Evolutionary conservation across 2,888 invertebrate genomes (phyloP), one percentile per base, ranked within the genome.

Genomic region (Tuberolachnus salignus): DNA sequence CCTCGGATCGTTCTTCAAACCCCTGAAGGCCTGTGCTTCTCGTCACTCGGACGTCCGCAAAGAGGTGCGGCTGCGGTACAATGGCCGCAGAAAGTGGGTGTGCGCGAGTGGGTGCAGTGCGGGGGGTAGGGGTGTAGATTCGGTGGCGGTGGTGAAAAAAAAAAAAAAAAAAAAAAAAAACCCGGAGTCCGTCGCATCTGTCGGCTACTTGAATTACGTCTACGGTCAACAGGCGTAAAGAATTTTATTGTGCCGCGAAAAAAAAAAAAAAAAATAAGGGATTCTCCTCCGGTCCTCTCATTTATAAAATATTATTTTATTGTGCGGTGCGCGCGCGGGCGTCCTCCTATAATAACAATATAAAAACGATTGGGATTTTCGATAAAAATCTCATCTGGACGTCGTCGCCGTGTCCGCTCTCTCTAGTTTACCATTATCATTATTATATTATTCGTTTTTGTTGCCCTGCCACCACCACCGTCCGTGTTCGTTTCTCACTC

Each of bases 191-290:
- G n/a, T n/a, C n/a, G n/a, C n/a, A 69, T 78, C 78, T 78, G 78
- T 78, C 78, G 69, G 69, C 78, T 78, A 78, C 78, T 78, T 78
- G 78, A 78, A 78, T 78, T 78, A 78, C 78, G 78, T 78, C 78
- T 78, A 57, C 78, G 78, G 78, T 78, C 78, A 78, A 78, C 78
- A 69, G 78, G 78, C 78, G 78, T 78, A 78, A 78, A 78, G 78
- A 78, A 78, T 78, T 78, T 78, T 78, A 78, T 78, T 78, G 78
- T 69, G 59, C 78, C 61, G 78, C 78, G 49, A 69, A 69, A 61
- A 61, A 63, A 72, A 57, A 70, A 57, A 70, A 57, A 70, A 66
- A 66, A 46, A 14, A 61, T 53, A 67, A 49, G 66, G 75, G 75
- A 75, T 66, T 67, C 49, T 75, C 66, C 57, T 42, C 51, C 16